A percentile compares a stretch with the other conserved stretches of the same genome.
phyloP scores from a whole-genome alignment of 2,888 invertebrate species.

The Pollenia labialis region DNA sequence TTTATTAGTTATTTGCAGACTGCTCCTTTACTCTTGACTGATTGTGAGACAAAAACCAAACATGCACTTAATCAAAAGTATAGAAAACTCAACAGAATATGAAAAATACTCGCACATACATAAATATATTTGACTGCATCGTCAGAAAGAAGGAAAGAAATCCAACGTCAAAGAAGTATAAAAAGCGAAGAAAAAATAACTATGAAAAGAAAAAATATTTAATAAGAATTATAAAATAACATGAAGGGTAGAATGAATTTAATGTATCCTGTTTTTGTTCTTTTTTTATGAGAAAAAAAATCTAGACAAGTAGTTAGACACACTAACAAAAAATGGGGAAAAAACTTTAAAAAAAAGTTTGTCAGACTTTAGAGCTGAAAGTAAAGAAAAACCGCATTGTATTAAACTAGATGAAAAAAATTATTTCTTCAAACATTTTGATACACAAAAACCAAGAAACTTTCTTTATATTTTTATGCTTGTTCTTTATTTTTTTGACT shows the following conservation, averaged over 20 bases:
- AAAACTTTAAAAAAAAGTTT: constrained; percentile 54
- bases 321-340: constrained; percentile 19
- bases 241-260: constrained; percentile 67
- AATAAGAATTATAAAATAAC: constrained; percentile 70
- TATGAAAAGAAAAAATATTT: constrained; percentile 42
- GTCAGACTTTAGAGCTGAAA: constrained; percentile 57
- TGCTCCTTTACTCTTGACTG: constrained; percentile 72
- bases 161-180: constrained; percentile 58
- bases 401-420: constrained; percentile 61
- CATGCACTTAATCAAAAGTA: constrained; percentile 63
- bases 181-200: constrained; percentile 28
- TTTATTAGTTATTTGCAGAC: constrained; percentile 71
- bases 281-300: constrained; percentile 33
- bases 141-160: constrained; percentile 40
- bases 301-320: constrained; percentile 50
- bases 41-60: constrained; percentile 73
- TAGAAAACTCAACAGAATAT: constrained; percentile 53
- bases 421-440: constrained; percentile 29
- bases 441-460: constrained; percentile 29
- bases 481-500: constrained; percentile 31
- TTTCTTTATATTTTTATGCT: constrained; percentile 42
- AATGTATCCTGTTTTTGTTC: constrained; percentile 66
- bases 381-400: constrained; percentile 67
- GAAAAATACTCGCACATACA: constrained; percentile 23
- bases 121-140: constrained; percentile 41